Conservation (phyloP, 2,797 vertebrate species). For the Onychomys leucogaster region DNA sequence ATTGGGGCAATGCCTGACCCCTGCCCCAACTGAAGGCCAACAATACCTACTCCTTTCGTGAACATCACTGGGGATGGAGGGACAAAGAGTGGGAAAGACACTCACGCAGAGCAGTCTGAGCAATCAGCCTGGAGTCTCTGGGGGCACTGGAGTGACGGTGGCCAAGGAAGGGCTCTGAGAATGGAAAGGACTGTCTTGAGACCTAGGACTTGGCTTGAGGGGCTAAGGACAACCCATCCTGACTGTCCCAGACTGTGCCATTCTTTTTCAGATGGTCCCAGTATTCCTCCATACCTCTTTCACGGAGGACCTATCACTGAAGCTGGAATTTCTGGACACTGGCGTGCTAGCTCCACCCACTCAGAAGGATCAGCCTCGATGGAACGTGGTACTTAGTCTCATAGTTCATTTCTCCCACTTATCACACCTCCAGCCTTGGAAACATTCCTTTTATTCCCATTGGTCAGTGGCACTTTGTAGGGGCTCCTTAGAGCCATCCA, state of each 20-base stretch:
- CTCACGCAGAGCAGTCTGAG: not conserved
- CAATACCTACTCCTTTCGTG: no score
- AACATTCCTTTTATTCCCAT: not conserved
- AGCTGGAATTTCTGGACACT: not conserved
- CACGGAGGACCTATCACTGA: not conserved
- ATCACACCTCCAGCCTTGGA: not conserved
- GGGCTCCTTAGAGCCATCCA: not conserved
- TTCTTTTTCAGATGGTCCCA: not conserved
- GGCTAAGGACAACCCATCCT: not conserved
- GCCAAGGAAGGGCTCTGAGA: not conserved
- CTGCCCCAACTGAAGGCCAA: not conserved
- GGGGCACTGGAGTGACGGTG: not conserved
- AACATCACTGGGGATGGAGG: not conserved
- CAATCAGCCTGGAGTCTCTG: not conserved
- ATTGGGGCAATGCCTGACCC: not conserved
- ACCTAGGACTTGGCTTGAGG: not conserved
- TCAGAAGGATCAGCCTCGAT: not conserved
- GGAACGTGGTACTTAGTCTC: not conserved
- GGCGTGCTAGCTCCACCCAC: not conserved
- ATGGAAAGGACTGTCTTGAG: not conserved
- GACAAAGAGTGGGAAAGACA: not conserved
- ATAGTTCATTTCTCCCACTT: not conserved
- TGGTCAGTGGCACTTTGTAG: constrained; percentile 25
- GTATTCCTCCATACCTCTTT: not conserved
- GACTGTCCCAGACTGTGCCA: not conserved